These are phyloP conservation scores for Phaethornis superciliosus DNA, from an alignment of 2,113 vertebrate genomes.

Conservation along the genomic window DNA sequence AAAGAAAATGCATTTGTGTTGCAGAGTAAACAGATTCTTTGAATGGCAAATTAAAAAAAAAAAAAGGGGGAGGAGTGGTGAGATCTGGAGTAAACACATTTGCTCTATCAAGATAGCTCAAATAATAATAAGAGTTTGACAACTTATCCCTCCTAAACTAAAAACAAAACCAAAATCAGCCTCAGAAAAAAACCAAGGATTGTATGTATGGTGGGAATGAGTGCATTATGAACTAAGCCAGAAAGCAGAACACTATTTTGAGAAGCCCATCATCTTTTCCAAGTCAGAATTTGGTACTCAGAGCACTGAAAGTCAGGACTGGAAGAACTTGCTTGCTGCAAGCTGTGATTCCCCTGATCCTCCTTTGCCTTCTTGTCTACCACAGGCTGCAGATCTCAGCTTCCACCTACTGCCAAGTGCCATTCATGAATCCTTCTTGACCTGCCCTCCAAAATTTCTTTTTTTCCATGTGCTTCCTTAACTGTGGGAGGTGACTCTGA, in stretches of 20 bases:
- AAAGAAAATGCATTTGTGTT: background rate
- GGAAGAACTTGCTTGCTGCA: background rate
- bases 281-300: background rate
- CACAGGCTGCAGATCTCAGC: background rate
- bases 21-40: background rate
- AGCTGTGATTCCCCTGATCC: background rate
- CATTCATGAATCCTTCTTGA: background rate
- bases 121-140: background rate
- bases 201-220: rapidly evolving
- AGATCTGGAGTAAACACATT: background rate
- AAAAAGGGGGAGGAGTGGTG: rapidly evolving
- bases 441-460: background rate
- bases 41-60: background rate
- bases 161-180: background rate
- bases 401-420: background rate
- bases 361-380: background rate
- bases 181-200: background rate
- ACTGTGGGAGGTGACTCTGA: background rate
- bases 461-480: background rate
- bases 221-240: background rate
- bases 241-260: background rate
- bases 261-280: background rate
- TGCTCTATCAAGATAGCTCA: background rate
- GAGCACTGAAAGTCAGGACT: background rate
- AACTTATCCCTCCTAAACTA: background rate